Conservation (phyloP, 1,140 invertebrate species). For the Lordiphosa mommai region DNA sequence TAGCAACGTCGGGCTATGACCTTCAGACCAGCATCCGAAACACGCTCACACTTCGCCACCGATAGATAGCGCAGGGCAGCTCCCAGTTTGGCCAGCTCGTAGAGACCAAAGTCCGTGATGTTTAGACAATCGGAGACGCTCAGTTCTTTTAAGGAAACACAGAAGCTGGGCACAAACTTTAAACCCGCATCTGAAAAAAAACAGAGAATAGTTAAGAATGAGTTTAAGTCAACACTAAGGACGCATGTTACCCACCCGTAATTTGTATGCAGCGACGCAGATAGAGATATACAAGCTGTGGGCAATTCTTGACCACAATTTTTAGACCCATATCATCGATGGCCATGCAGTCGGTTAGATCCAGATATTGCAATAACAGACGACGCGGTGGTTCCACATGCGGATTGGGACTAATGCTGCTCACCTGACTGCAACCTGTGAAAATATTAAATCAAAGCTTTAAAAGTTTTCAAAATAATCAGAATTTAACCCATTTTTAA, state of each 20-base stretch:
- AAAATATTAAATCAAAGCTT: neutral
- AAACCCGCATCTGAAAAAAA: constrained; percentile 84
- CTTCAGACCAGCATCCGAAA: constrained; percentile 91
- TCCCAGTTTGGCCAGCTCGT: constrained; percentile 92
- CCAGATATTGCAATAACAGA: constrained; percentile 86
- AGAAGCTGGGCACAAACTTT: constrained; percentile 92
- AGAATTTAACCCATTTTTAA: too few species aligned
- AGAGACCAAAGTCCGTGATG: constrained; percentile 94
- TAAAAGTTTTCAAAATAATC: too few species aligned
- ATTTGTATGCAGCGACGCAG: constrained; percentile 91
- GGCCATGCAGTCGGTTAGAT: constrained; percentile 91
- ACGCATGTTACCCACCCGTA: constrained; percentile 82
- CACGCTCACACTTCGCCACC: constrained; percentile 93
- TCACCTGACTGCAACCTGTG: constrained; percentile 86
- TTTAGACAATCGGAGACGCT: constrained; percentile 94
- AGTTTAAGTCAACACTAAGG: neutral
- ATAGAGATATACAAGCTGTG: constrained; percentile 93
- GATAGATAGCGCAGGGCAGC: constrained; percentile 91
- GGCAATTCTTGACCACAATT: constrained; percentile 90
- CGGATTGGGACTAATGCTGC: constrained; percentile 85
- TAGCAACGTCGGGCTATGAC: constrained; percentile 94
- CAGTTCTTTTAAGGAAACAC: constrained; percentile 89
- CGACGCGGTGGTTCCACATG: constrained; percentile 83
- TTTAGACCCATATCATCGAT: constrained; percentile 91
- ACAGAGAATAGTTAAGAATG: constrained; percentile 2